These are phyloP conservation scores for Ceraclea dissimilis DNA, from an alignment of 2,888 invertebrate genomes.

Conservation along the genomic window DNA sequence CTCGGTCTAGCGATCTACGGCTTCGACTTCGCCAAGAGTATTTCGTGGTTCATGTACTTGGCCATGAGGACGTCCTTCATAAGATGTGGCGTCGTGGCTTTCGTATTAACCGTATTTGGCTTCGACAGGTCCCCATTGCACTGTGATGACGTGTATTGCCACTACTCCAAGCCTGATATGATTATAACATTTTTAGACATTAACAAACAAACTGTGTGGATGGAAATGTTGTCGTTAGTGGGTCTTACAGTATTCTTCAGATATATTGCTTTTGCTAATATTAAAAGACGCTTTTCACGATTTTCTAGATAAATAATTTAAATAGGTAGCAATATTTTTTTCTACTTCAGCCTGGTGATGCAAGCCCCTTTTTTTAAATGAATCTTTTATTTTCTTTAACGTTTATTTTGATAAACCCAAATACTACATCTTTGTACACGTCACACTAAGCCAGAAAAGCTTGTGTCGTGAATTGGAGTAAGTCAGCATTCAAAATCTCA, in stretches of 20 bases:
- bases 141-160: constrained; percentile 56
- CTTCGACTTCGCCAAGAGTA: constrained; percentile 59
- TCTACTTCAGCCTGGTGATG: too few species aligned
- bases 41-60: constrained; percentile 52
- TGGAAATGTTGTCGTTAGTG: constrained; percentile 48
- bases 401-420: too few species aligned
- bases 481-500: too few species aligned
- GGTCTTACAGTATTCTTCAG: constrained; percentile 50
- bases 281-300: constrained; percentile 49
- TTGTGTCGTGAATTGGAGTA: too few species aligned
- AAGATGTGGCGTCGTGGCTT: constrained; percentile 56
- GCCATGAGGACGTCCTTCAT: constrained; percentile 60
- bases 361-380: too few species aligned
- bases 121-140: constrained; percentile 49
- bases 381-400: too few species aligned
- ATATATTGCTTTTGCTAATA: constrained; percentile 48
- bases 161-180: constrained; percentile 58
- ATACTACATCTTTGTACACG: too few species aligned
- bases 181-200: constrained; percentile 53
- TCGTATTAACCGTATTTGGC: constrained; percentile 57
- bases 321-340: too few species aligned
- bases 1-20: constrained; percentile 62
- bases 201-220: constrained; percentile 48
- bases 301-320: constrained; percentile 35
- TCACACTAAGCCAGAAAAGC: too few species aligned